phyloP scores from a whole-genome alignment of 1,140 invertebrate genomes.

The Heliconius congener region DNA sequence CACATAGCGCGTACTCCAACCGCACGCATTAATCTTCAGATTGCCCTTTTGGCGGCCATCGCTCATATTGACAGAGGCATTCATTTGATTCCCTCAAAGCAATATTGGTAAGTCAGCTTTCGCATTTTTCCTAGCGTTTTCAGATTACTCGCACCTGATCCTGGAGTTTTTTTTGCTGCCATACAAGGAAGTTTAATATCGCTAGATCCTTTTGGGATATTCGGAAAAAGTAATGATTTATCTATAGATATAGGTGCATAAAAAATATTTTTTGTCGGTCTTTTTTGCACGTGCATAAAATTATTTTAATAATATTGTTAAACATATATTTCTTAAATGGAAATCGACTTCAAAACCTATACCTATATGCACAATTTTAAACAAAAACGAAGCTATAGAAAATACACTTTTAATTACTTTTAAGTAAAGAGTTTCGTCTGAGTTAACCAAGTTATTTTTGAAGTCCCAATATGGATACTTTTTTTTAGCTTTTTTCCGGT shows the following conservation, averaged over 20 bases:
- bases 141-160: conserved; percentile 12
- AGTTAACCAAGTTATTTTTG: too few species aligned
- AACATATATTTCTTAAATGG: too few species aligned
- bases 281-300: too few species aligned
- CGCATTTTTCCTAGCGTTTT: conserved; percentile 4
- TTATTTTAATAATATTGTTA: too few species aligned
- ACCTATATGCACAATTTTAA: too few species aligned
- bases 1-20: not conserved
- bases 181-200: not conserved
- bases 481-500: too few species aligned
- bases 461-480: too few species aligned
- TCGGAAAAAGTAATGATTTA: not conserved
- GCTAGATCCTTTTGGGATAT: not conserved
- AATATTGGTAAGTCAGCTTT: conserved; percentile 5
- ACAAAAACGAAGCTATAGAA: too few species aligned
- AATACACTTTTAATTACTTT: too few species aligned
- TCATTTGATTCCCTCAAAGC: conserved; percentile 8
- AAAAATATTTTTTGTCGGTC: too few species aligned
- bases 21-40: conserved; percentile 7
- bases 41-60: conserved; percentile 10
- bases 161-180: not conserved
- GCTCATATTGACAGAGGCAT: conserved; percentile 11
- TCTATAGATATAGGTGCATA: not conserved
- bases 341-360: too few species aligned
- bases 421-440: too few species aligned